phyloP scores from a whole-genome alignment of 2,888 invertebrate species.

The Yponomeuta evonymella region DNA sequence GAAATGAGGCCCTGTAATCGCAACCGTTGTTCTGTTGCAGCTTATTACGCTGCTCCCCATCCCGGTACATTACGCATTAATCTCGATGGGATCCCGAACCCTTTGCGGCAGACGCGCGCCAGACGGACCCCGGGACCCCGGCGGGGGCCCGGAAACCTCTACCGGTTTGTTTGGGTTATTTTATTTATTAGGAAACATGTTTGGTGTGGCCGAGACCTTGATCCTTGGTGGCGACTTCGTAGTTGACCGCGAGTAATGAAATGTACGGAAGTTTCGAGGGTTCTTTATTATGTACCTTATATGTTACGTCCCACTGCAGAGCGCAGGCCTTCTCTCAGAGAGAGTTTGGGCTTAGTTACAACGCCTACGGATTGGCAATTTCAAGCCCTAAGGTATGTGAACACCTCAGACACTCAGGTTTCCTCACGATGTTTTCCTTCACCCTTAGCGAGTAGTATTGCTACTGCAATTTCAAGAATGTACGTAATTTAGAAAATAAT shows the following conservation, averaged over 20 bases:
- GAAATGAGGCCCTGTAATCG: background rate
- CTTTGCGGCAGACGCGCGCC: conserved; percentile 27
- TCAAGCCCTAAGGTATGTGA: too few species aligned
- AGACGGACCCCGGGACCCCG: conserved; percentile 21
- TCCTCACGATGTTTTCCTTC: too few species aligned
- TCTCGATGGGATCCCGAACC: conserved; percentile 15
- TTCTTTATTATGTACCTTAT: too few species aligned
- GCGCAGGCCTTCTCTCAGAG: too few species aligned
- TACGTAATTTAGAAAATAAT: too few species aligned
- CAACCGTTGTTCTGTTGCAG: background rate
- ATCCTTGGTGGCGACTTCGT: background rate
- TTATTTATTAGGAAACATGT: background rate
- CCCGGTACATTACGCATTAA: conserved; percentile 14
- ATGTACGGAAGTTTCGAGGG: too few species aligned
- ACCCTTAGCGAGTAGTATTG: too few species aligned
- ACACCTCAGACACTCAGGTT: too few species aligned
- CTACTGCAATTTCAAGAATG: too few species aligned
- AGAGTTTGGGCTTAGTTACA: too few species aligned
- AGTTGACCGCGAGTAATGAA: background rate
- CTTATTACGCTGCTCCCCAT: background rate
- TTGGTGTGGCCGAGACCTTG: background rate
- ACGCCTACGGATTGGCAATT: too few species aligned
- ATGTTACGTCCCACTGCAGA: too few species aligned
- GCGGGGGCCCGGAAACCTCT: background rate
- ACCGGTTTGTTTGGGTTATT: background rate